Percentiles rank a stretch among this genome's conserved stretches.
Evolutionary conservation across 2,797 vertebrate species (phyloP).

Genomic region (Vespertilio murinus): DNA sequence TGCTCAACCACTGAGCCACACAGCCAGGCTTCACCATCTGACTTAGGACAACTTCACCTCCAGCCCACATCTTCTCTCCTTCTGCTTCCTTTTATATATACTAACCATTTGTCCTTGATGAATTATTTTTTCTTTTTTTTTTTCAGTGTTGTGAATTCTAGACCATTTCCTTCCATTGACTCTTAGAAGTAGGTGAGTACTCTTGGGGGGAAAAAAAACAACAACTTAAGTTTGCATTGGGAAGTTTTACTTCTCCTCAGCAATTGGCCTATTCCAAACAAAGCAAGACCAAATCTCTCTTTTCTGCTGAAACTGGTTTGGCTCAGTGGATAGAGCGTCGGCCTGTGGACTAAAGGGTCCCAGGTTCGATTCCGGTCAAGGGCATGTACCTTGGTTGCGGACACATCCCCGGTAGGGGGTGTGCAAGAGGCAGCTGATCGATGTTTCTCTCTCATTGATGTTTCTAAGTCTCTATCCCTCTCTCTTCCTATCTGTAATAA

Average conservation of each 20-base stretch:
- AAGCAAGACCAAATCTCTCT: slow-evolving; percentile 32
- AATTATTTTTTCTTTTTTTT: slow-evolving; percentile 11
- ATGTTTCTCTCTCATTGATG: no score
- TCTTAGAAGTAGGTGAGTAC: background rate
- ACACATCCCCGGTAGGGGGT: no score
- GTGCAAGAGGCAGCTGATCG: no score
- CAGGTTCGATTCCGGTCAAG: no score
- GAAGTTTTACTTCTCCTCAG: background rate
- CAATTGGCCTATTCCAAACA: background rate
- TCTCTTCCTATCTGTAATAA: no score
- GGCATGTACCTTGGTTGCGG: no score
- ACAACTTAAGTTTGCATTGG: background rate
- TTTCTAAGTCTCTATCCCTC: no score
- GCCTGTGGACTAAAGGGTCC: no score
- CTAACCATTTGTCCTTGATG: background rate
- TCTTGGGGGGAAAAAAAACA: background rate
- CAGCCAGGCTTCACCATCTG: background rate
- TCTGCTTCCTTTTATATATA: background rate
- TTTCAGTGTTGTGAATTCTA: background rate
- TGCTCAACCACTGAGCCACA: no score
- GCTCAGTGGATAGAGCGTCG: no score
- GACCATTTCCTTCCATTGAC: background rate
- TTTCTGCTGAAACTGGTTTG: no score
- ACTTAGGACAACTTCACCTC: background rate
- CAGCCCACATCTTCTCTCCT: background rate